Evolutionary conservation across 2,113 vertebrate species (phyloP).

Genomic region (Monarcha castaneiventris): DNA sequence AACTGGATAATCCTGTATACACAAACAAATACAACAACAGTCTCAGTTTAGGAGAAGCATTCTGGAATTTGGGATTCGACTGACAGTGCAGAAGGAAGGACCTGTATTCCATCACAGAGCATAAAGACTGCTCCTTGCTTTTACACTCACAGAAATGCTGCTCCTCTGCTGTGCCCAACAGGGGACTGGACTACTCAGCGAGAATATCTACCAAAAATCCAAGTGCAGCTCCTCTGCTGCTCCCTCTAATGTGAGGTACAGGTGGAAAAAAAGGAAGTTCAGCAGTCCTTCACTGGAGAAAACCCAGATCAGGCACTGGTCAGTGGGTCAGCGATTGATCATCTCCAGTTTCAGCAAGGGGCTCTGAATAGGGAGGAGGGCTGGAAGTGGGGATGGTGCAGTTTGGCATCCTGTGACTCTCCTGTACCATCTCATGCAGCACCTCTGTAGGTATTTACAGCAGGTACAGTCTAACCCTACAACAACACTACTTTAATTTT

Average conservation of each 20-base stretch:
- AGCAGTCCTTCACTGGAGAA: background rate
- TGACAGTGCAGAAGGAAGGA: background rate
- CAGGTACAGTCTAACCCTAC: background rate
- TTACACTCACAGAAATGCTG: background rate
- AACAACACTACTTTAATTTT: background rate
- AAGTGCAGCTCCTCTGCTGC: background rate
- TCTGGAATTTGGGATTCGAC: background rate
- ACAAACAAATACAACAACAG: background rate
- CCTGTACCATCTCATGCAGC: background rate
- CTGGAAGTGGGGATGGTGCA: background rate
- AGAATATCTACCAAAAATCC: background rate
- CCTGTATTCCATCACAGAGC: background rate
- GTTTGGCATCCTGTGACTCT: background rate
- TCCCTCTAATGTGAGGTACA: background rate
- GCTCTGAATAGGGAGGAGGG: background rate
- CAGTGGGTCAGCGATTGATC: background rate
- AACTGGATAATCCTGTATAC: slow-evolving; percentile 85
- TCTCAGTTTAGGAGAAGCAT: background rate
- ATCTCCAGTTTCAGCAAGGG: background rate
- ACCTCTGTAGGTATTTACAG: background rate
- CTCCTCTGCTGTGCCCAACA: background rate
- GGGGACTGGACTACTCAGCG: background rate
- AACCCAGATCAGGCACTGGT: background rate
- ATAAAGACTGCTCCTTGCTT: background rate
- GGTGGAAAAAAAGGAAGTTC: background rate